These are phyloP conservation scores for Torymus texanus DNA, from an alignment of 2,888 invertebrate species.

Conservation along the genomic window DNA sequence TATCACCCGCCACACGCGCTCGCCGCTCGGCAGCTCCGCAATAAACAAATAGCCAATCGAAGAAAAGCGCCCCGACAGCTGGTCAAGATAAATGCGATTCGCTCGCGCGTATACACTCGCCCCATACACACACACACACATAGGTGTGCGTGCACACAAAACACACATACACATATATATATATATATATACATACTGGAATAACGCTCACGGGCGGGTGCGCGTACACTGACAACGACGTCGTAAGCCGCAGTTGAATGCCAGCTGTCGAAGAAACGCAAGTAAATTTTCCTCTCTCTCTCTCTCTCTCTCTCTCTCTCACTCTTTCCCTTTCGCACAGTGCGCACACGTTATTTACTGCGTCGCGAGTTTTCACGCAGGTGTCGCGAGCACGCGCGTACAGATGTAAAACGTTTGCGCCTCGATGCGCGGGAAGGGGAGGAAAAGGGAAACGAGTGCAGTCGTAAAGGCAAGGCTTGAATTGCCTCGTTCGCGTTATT, in stretches of 20 bases:
- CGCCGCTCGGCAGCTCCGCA: neutral
- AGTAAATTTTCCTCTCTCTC: slow-evolving; percentile 19
- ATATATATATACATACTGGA: too few species aligned
- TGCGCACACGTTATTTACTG: slow-evolving; percentile 16
- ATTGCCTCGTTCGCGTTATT: slow-evolving; percentile 47
- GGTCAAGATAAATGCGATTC: slow-evolving; percentile 1
- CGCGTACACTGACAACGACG: too few species aligned
- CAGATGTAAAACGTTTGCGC: slow-evolving; percentile 9
- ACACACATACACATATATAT: too few species aligned
- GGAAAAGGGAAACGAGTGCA: slow-evolving; percentile 9
- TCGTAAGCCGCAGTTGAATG: slow-evolving; percentile 14
- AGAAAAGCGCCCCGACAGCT: neutral
- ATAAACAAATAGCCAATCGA: neutral
- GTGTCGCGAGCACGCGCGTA: neutral
- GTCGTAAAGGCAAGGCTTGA: slow-evolving; percentile 36
- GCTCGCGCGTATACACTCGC: too few species aligned
- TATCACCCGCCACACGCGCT: neutral
- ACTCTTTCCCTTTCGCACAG: slow-evolving; percentile 31
- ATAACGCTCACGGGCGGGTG: too few species aligned
- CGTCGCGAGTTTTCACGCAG: neutral
- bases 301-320: slow-evolving; percentile 11
- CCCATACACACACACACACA: too few species aligned
- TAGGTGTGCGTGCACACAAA: too few species aligned
- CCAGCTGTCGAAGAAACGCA: slow-evolving; percentile 26
- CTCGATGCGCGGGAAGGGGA: slow-evolving; percentile 25